Percentiles rank a stretch among this genome's conserved stretches.
These are phyloP conservation scores for Encarsia formosa DNA, from an alignment of 2,888 invertebrate genomes.

Conservation along the genomic window DNA sequence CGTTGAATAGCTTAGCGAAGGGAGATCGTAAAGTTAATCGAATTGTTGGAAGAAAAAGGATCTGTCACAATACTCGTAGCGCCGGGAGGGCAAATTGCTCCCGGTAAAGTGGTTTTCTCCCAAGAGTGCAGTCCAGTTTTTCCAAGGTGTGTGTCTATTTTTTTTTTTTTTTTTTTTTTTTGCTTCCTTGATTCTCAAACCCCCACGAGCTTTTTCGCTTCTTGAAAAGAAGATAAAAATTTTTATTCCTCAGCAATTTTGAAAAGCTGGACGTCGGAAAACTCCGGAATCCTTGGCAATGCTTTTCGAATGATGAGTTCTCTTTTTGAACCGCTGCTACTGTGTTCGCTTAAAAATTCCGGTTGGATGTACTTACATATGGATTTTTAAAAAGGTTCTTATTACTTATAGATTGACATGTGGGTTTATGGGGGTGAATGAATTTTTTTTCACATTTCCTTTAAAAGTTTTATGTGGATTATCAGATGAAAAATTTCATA, in stretches of 20 bases:
- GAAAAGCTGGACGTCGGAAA: constrained; percentile 10
- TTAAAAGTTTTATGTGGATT: no score
- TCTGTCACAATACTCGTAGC: constrained; percentile 17
- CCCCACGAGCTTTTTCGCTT: background rate
- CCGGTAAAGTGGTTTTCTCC: constrained; percentile 21
- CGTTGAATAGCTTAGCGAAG: no score
- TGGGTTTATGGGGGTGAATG: no score
- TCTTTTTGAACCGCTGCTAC: no score
- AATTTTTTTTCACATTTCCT: no score
- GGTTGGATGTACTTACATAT: no score
- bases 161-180: background rate
- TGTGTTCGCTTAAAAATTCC: no score
- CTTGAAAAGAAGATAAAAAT: constrained; percentile 18
- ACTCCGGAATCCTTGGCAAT: no score
- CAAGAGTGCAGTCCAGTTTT: constrained; percentile 6
- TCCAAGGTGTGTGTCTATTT: constrained; percentile 9
- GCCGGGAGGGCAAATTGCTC: constrained; percentile 15
- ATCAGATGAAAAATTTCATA: no score
- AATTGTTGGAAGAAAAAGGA: constrained; percentile 23
- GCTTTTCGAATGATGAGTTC: no score
- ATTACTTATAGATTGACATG: no score
- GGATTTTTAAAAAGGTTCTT: no score
- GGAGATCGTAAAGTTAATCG: constrained; percentile 26
- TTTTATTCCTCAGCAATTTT: constrained; percentile 5
- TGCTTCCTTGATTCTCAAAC: background rate